Evolutionary conservation across 2,797 vertebrate species (phyloP).

Genomic region (Oryzias sinensis): DNA sequence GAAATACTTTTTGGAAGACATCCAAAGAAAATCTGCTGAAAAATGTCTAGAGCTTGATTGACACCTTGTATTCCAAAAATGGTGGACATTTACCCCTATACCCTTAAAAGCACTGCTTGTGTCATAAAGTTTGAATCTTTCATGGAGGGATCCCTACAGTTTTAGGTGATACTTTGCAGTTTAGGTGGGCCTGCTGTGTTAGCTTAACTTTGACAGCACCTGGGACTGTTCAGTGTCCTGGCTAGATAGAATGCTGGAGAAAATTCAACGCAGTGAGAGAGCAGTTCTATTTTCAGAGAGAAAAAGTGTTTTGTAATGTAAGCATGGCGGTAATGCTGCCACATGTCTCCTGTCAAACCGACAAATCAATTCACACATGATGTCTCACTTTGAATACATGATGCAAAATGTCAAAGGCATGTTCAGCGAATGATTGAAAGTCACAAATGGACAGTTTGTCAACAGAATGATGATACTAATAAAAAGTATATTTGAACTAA

Average conservation of each 20-base stretch:
- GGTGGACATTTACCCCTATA: conserved; percentile 21
- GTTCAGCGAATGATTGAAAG: not conserved
- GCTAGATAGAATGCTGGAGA: conserved; percentile 59
- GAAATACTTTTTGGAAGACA: conserved; percentile 53
- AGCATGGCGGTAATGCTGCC: conserved; percentile 44
- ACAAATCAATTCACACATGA: conserved; percentile 46
- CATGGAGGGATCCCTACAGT: conserved; percentile 38
- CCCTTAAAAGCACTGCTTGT: conserved; percentile 32
- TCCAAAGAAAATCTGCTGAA: conserved; percentile 48
- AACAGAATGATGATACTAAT: too few relatives aligned
- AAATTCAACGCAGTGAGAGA: conserved; percentile 67
- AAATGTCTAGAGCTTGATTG: conserved; percentile 27
- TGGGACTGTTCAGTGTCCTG: conserved; percentile 73
- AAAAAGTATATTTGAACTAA: too few relatives aligned
- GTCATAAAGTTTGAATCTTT: conserved; percentile 32
- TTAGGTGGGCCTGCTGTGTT: conserved; percentile 64
- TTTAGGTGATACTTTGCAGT: conserved; percentile 53
- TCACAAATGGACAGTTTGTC: not conserved
- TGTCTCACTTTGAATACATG: conserved; percentile 10
- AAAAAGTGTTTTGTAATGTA: conserved; percentile 48
- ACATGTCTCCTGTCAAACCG: conserved; percentile 35
- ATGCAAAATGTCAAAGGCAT: conserved; percentile 4
- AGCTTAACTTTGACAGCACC: conserved; percentile 55
- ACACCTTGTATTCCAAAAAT: conserved; percentile 22
- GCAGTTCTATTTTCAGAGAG: conserved; percentile 51